Base-by-base conservation (phyloP, 2,888 invertebrate genomes). In the Dermolepida albohirtum region DNA sequence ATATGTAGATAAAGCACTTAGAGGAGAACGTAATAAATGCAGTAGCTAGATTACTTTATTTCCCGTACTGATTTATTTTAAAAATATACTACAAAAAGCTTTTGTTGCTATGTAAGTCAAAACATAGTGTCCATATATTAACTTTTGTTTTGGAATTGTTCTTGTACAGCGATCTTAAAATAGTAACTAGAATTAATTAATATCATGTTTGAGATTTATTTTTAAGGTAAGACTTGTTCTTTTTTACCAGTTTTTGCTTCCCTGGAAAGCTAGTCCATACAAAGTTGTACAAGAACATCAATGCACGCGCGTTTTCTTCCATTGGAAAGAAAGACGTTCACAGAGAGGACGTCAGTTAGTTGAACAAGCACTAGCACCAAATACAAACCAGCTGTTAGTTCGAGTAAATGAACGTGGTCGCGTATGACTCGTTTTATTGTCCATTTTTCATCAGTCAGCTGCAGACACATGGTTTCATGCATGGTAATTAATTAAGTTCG, bases 391-490 rank as follows among this genome's bases (percentile, higher is more conserved):
- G 75, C 74, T 76, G 75, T 72, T 72, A 62, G 66, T 54, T 71
- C 69, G 44, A 59, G 73, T 72, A 72, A 71, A 73, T 71, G 74
- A 50, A 74, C 75, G 75, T 74, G 74, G 59, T 59, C 59, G 44
- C 59, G 59, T 44, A 59, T 59, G 59, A 74, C 72, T 75, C 75
- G 71, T 74, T 75, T 76, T 75, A 76, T 75, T 76, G 75, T 75
- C 73, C 74, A 74, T 74, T 75, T 71, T 74, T 75, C 75, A 76
- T 75, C 75, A 75, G 75, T 76, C 73, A 75, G 76, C 77, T 77
- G 77, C 75, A 68, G 72, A 67, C 77, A 77, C 74, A 76, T 77
- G 77, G 73, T 73, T 44, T 44, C 44, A 68, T 66, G 73, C 73
- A 70, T 72, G 74, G 72, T 74, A 74, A 76, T 76, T 77, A 77